Percentiles rank a stretch among this genome's conserved stretches.
Conservation (phyloP, 1,140 invertebrate genomes). For the Leptinotarsa defecta region DNA sequence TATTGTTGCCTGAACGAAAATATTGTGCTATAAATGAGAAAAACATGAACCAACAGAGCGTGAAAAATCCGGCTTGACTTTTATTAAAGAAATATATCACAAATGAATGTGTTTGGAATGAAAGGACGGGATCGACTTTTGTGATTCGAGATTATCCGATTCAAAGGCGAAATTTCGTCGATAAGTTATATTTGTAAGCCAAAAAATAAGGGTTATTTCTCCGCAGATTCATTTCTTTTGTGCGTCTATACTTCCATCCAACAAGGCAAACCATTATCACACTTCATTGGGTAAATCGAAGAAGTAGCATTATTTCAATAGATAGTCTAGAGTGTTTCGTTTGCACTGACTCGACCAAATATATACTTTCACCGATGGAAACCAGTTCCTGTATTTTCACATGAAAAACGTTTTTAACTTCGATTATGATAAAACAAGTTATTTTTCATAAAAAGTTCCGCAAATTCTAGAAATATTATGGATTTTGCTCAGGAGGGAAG, state of each 20-base stretch:
- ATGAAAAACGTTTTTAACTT: too few species aligned
- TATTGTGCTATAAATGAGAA: background rate
- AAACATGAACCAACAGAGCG: background rate
- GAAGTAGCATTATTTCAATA: background rate
- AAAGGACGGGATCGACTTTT: background rate
- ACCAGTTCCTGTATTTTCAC: too few species aligned
- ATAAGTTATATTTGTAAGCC: background rate
- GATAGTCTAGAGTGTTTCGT: background rate
- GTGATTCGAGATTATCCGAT: background rate
- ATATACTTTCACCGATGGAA: too few species aligned
- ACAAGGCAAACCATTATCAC: background rate
- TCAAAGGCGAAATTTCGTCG: background rate
- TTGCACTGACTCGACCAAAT: background rate
- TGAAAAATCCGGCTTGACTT: background rate
- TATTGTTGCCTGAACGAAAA: background rate
- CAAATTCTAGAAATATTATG: too few species aligned
- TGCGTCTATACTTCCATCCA: background rate
- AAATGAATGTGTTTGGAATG: constrained; percentile 1
- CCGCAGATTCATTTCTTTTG: background rate
- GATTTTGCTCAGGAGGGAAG: too few species aligned
- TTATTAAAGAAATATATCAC: constrained; percentile 4
- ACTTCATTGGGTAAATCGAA: constrained; percentile 2
- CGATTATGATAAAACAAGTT: too few species aligned
- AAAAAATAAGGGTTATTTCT: background rate
- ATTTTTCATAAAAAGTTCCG: too few species aligned